These are phyloP conservation scores for Apotomis turbidana DNA, from an alignment of 2,888 invertebrate species.

Conservation along the genomic window DNA sequence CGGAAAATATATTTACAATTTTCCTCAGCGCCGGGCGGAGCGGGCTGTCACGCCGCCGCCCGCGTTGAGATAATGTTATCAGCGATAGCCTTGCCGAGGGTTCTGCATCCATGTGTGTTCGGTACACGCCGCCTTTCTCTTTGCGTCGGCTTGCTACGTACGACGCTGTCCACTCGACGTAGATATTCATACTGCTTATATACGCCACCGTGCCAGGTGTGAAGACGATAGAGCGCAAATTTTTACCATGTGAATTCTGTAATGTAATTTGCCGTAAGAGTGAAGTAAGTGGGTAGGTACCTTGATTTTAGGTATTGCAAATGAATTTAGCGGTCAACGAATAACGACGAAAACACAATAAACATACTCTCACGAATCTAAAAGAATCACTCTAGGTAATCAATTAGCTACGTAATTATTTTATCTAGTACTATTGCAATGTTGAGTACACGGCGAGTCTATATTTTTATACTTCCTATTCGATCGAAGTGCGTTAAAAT, in stretches of 20 bases:
- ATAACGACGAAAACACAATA: too few relatives aligned
- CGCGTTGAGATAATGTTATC: slow-evolving; percentile 76
- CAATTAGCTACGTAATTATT: not conserved
- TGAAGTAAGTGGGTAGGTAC: not conserved
- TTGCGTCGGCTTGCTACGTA: slow-evolving; percentile 15
- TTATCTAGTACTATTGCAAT: not conserved
- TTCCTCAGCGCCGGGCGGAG: slow-evolving; percentile 26
- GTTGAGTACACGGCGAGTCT: not conserved
- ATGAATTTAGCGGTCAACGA: too few relatives aligned
- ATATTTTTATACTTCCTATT: slow-evolving; percentile 16
- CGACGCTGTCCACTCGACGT: slow-evolving; percentile 19
- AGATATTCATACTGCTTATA: slow-evolving; percentile 12
- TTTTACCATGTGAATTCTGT: too few relatives aligned
- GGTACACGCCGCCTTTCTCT: slow-evolving; percentile 44
- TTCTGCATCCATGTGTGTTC: slow-evolving; percentile 65
- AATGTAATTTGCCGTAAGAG: too few relatives aligned
- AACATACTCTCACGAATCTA: too few relatives aligned
- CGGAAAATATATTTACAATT: slow-evolving; percentile 26
- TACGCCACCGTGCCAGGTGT: not conserved
- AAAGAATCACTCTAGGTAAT: too few relatives aligned
- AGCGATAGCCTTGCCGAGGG: slow-evolving; percentile 78
- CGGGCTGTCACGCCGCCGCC: slow-evolving; percentile 47
- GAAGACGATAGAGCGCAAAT: too few relatives aligned
- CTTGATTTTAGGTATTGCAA: too few relatives aligned
- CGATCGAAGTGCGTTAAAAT: slow-evolving; percentile 13